Evolutionary conservation across 2,797 vertebrate genomes (phyloP).

Genomic region (Natrix natrix): DNA sequence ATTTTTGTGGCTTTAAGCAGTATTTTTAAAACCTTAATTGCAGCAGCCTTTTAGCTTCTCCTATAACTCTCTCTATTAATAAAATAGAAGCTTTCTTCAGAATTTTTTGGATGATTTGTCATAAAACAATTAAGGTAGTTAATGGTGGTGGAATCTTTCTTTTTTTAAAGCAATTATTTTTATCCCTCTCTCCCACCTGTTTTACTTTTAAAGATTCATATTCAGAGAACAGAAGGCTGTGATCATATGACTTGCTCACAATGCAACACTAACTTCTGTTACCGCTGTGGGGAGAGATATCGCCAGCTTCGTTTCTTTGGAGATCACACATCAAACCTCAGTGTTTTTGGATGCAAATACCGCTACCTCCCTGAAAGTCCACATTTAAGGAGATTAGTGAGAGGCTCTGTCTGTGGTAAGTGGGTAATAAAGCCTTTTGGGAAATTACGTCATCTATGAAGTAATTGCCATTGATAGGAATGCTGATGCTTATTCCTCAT

Average conservation of each 20-base stretch:
- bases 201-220: conserved; percentile 83
- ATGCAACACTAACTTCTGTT: conserved; percentile 99
- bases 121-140: not conserved
- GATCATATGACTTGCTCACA: conserved; percentile 98
- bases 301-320: conserved; percentile 96
- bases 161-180: not conserved
- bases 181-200: not conserved
- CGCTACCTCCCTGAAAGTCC: conserved; percentile 97
- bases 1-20: not conserved
- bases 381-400: conserved; percentile 90
- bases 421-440: conserved; percentile 25
- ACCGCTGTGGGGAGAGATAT: conserved; percentile 96
- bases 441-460: not conserved
- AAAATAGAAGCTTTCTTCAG: not conserved
- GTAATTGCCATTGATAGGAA: not conserved
- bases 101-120: not conserved
- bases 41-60: not conserved
- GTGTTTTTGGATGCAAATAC: conserved; percentile 99
- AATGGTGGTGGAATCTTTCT: not conserved
- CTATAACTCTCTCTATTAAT: not conserved
- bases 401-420: conserved; percentile 97
- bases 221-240: conserved; percentile 96
- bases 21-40: not conserved
- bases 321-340: conserved; percentile 98
- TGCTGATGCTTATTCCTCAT: not conserved